Base-by-base conservation (phyloP, 1,140 invertebrate genomes). In the Drosophila pectinifera region DNA sequence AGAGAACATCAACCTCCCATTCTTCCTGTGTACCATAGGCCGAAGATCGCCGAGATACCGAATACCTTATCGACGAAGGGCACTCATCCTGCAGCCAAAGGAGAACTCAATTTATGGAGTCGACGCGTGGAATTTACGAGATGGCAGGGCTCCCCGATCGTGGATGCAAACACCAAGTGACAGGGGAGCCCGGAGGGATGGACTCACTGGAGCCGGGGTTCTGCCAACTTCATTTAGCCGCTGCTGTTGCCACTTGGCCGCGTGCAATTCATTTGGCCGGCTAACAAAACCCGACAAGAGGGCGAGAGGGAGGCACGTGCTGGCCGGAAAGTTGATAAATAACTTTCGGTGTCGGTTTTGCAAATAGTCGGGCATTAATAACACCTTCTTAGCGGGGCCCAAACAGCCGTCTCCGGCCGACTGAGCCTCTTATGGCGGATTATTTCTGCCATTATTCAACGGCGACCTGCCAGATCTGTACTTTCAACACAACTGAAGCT, bases 301-400 rank as follows among this genome's bases (percentile, higher is more conserved):
- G 10, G 42, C 20, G 43, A 24, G 24, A 31, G 36, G 20, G 31
- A 18, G 51, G 62, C 59, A 73, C 77, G 59, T 84, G 80, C 80
- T 74, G 80, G 56, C 56, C 53, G 43, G 42, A 61, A 64, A 53
- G 49, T 75, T 83, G 80, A 84, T 83, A 83, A 84, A 83, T 79
- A 83, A 78, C 70, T 61, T 83, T 49, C 42, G 51, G 59, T 83
- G 80, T 75, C 80, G 78, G 80, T 79, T 83, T 83, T 78, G 75
- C 75, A 83, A 83, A 83, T 78, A 70, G 80, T 61, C 56, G 75
- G 45, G 74, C 80, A 82, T 82, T 82, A 82, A 83, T 82, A 82
- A 82, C 80, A 78, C 79, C 79, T 78, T 82, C 76, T 81, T 78
- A 81, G 68, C 64, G 48, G n/a, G 18, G 26, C 16, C 22, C 57